Conservation (phyloP, 2,797 vertebrate genomes). For the Sebastolobus alascanus region DNA sequence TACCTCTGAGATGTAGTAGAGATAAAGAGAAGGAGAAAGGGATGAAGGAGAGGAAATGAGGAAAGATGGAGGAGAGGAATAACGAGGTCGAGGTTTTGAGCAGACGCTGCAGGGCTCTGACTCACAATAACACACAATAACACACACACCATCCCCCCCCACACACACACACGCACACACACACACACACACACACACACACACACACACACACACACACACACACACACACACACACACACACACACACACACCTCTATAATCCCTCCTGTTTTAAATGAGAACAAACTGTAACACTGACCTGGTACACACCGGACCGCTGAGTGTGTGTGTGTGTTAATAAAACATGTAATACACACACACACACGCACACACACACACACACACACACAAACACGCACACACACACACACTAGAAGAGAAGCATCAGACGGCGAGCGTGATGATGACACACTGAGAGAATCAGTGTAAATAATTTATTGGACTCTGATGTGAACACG, state of each 20-base stretch:
- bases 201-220: neutral
- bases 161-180: no score
- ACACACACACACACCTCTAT: neutral
- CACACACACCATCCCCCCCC: no score
- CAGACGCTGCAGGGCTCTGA: conserved; percentile 50
- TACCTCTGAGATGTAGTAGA: no score
- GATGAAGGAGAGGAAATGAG: neutral
- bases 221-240: no score
- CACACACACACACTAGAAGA: no score
- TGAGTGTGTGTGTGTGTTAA: neutral
- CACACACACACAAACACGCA: no score
- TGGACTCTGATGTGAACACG: conserved; percentile 48
- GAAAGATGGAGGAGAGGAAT: neutral
- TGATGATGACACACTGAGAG: conserved; percentile 21
- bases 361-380: no score
- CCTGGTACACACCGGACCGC: neutral
- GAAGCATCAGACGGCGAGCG: no score
- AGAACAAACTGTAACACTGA: conserved; percentile 50
- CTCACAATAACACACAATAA: neutral
- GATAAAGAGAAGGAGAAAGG: no score
- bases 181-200: neutral
- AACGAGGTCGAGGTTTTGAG: conserved; percentile 59
- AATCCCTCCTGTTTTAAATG: conserved; percentile 35
- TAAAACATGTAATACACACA: no score
- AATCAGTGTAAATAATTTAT: conserved; percentile 66